Percentiles rank a stretch among this genome's conserved stretches.
Conservation (phyloP, 2,113 vertebrate species). For the Phaethon lepturus region DNA sequence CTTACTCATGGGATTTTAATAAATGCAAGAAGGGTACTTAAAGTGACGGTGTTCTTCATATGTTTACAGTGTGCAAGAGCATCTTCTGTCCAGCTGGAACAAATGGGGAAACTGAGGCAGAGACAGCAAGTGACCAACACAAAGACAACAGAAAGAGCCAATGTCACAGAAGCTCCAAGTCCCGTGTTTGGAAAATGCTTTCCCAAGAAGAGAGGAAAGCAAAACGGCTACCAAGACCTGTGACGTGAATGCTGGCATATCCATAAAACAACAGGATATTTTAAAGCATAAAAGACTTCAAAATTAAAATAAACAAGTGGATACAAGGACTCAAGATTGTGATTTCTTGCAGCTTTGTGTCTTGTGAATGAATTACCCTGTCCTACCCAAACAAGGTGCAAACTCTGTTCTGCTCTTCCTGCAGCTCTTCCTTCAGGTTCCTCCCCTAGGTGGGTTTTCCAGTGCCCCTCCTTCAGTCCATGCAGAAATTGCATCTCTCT, state of each 20-base stretch:
- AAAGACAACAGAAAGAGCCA: not conserved
- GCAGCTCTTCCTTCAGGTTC: not conserved
- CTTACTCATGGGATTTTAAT: not conserved
- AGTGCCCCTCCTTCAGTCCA: not conserved
- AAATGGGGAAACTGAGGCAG: not conserved
- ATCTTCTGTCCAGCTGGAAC: not conserved
- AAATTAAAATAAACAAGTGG: not conserved
- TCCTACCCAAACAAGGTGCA: not conserved
- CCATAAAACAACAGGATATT: not conserved
- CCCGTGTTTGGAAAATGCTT: not conserved
- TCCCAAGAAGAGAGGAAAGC: not conserved
- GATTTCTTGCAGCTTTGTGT: not conserved
- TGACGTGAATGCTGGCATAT: accelerated
- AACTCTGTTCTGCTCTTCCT: not conserved
- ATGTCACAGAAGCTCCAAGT: not conserved
- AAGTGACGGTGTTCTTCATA: not conserved
- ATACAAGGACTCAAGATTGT: not conserved
- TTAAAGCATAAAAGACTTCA: not conserved
- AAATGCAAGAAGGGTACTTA: not conserved
- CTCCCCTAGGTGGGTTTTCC: not conserved
- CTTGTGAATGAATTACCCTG: not conserved
- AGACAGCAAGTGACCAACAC: not conserved
- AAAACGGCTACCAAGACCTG: not conserved
- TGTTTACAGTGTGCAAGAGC: not conserved
- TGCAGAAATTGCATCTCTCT: not conserved